A percentile compares a stretch with the other conserved stretches of the same genome.
These are phyloP conservation scores for Drosophila yakuba DNA, from an alignment of 1,140 invertebrate species.

Conservation along the genomic window DNA sequence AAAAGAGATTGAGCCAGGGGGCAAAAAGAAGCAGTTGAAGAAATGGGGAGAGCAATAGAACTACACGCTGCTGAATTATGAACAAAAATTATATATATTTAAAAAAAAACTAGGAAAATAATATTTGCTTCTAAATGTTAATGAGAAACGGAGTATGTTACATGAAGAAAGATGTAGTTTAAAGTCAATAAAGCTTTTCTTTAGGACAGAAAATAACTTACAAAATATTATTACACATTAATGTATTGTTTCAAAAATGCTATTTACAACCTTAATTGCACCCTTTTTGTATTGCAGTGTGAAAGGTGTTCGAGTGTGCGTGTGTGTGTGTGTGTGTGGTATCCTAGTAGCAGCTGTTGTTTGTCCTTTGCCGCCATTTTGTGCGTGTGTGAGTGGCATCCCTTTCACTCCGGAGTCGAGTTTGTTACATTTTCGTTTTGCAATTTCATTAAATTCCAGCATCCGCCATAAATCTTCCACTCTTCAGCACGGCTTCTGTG, in stretches of 20 bases:
- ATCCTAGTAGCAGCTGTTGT: conserved; percentile 73
- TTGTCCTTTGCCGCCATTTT: conserved; percentile 82
- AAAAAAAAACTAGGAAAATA: no score
- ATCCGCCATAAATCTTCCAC: conserved; percentile 84
- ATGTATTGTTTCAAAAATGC: no score
- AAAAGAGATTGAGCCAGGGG: conserved; percentile 40
- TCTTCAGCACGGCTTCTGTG: conserved; percentile 81
- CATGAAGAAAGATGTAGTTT: no score
- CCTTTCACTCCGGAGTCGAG: conserved; percentile 35
- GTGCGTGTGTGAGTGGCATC: conserved; percentile 54
- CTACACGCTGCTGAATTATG: not conserved
- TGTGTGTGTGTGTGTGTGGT: conserved; percentile 31
- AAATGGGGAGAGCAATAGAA: not conserved
- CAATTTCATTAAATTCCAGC: conserved; percentile 84
- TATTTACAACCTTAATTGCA: no score
- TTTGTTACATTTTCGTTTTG: conserved; percentile 84
- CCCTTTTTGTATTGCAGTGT: not conserved
- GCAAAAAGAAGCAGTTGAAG: conserved; percentile 33
- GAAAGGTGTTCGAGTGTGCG: not conserved
- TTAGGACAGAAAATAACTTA: no score
- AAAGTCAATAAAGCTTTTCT: no score
- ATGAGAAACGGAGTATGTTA: no score
- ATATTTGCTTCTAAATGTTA: no score
- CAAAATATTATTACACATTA: no score
- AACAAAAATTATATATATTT: no score